Conservation (phyloP, 1,140 invertebrate genomes). For the Oedothorax gibbosus region DNA sequence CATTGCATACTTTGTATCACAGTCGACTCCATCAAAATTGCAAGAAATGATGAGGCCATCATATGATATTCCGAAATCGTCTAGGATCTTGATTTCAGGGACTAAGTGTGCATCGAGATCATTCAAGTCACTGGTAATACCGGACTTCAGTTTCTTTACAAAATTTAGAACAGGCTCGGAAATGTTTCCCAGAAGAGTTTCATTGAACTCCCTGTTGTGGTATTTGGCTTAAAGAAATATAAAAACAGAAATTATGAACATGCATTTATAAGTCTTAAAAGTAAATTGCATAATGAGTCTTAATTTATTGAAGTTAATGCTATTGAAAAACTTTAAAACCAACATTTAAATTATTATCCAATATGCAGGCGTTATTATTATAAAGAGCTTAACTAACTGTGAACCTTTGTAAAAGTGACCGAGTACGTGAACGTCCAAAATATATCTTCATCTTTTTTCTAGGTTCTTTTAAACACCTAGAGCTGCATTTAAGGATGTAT, state of each 20-base stretch:
- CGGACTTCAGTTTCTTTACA: not conserved
- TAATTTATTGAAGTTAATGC: not conserved
- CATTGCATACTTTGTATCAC: not conserved
- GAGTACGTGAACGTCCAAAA: too few species aligned
- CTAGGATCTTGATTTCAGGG: slow-evolving; percentile 6
- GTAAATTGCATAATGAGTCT: not conserved
- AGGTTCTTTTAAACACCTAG: too few species aligned
- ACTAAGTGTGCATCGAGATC: not conserved
- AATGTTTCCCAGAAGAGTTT: not conserved
- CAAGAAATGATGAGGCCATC: slow-evolving; percentile 40
- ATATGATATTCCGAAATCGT: slow-evolving; percentile 31
- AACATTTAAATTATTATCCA: too few species aligned
- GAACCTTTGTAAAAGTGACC: too few species aligned
- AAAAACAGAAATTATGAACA: too few species aligned
- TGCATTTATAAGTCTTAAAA: too few species aligned
- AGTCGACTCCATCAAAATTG: not conserved
- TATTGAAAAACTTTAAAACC: too few species aligned
- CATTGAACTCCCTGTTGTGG: not conserved
- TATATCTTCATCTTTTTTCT: too few species aligned
- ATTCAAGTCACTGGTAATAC: not conserved
- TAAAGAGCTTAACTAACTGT: too few species aligned
- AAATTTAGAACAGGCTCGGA: not conserved
- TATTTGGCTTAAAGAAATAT: not conserved
- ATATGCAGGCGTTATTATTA: too few species aligned
- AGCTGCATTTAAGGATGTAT: too few species aligned